Evolutionary conservation across 2,797 vertebrate species (phyloP), one percentile per base, ranked within the genome.

Genomic region (Acrocephalus scirpaceus): DNA sequence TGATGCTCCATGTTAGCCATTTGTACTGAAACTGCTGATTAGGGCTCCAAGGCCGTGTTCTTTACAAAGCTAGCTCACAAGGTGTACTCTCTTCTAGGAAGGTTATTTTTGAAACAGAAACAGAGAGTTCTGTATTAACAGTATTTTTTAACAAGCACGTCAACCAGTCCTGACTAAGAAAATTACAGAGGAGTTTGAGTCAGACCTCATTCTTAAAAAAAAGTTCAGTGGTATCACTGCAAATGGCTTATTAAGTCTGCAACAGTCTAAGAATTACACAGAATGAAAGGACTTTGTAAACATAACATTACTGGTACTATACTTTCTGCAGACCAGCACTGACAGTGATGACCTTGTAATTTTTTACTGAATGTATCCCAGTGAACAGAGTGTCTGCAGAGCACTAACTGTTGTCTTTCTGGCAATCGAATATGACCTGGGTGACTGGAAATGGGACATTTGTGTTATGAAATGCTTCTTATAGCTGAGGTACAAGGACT

Each of bases 91-190:
- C n/a, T 29, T 67, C 45, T 50, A 58, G 36, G 13, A 22, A 51
- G 34, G 32, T 61, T 88, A 26, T 94, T 89, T 95, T 87, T 6
- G 45, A 87, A 92, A 13, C 22, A 45, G 75, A 88, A 86, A 40
- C 27, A 70, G 32, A 13, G 48, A 90, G 66, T 58, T 84, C 38
- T 51, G 23, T 64, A 4, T 47, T 47, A 72, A 47, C 22, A 32
- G 18, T 54, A 45, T 75, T 83, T 78, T 76, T 70, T 61, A 78
- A 88, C 26, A 71, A 90, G 40, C 21, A 7, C 4, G 8, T 79
- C 71, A 89, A 10, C 7, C 30, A 74, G 13, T 76, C 23, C 13
- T 7, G 7, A 29, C 22, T 85, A 76, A 91, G 61, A 57, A 77
- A 94, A 47, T 90, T 54, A 64, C 9, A 20, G 30, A 44, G 48